Conservation (phyloP, 37 sponge, comb jelly and placozoan species). For the Corticium candelabrum region DNA sequence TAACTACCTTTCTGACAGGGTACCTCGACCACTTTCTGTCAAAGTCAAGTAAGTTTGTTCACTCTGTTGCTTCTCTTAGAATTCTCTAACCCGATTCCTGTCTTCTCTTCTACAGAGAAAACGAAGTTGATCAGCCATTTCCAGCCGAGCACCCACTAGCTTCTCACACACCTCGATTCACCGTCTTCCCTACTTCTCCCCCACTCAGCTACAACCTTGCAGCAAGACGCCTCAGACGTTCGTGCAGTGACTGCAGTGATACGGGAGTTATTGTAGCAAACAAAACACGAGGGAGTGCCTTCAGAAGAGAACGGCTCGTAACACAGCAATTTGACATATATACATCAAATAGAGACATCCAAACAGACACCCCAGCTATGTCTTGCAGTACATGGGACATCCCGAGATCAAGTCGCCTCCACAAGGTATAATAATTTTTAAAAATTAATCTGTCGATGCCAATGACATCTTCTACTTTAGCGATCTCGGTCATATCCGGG, state of each 20-base stretch:
- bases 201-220: background rate
- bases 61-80: too few relatives aligned
- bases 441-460: background rate
- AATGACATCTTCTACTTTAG: background rate
- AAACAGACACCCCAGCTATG: too few relatives aligned
- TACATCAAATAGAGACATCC: background rate
- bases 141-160: conserved; percentile 74
- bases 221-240: too few relatives aligned
- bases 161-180: conserved; percentile 58
- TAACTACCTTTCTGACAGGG: conserved; percentile 11
- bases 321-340: background rate
- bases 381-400: too few relatives aligned
- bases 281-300: background rate
- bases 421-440: background rate
- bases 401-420: background rate
- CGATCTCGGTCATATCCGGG: background rate
- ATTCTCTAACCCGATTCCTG: too few relatives aligned
- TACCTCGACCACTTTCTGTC: conserved; percentile 27
- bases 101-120: too few relatives aligned
- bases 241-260: background rate
- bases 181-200: conserved; percentile 59
- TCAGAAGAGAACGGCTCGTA: background rate
- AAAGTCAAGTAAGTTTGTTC: conserved; percentile 25
- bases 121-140: conserved; percentile 39
- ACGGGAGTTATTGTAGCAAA: background rate